Base-by-base conservation (phyloP, 1,140 invertebrate genomes). In the Trachelipus rathkii region DNA sequence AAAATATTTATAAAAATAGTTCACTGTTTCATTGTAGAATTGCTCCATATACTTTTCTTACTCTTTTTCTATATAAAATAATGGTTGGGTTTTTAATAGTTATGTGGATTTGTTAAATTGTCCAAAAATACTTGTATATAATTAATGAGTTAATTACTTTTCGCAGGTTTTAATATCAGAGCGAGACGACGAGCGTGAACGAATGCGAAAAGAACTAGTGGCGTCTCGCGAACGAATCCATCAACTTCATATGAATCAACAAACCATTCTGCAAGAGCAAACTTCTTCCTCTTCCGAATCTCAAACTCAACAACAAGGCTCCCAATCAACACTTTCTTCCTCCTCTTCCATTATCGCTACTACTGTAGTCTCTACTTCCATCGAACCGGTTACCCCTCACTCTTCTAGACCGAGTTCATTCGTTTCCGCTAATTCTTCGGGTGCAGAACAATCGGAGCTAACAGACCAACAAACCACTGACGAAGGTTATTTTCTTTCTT, bases 131-230 rank as follows among this genome's bases (percentile, higher is more conserved):
- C 53, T n/a, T n/a, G 33, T 33, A 33, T 3, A 3, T 33, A 33
- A 3, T 33, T 33, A 33, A 33, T 33, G 33, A 60, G 0, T 66
- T n/a, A n/a, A 66, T 7, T 7, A 66, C 44, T 15, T 21, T 13
- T 21, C 84, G 15, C 82, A 93, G 92, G 89, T 89, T 84, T 88
- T 91, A 77, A 88, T 92, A 73, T 91, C 90, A 83, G 89, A 90
- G 79, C 86, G 89, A 78, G 92, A 93, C 83, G 91, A 92, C 82
- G 92, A 94, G 84, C 86, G 90, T 68, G 91, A 92, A 80, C 88
- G 89, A 74, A 84, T 93, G 79, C 87, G 91, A 44, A 89, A 89
- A 77, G 92, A 93, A 84, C 85, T 93, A 77, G 89, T 90, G 77
- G 87, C 88, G 81, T 89, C 88, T 71, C 87, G 91, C 80, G 92